These are phyloP conservation scores for Natator depressus DNA, from an alignment of 2,113 vertebrate species.

Conservation along the genomic window DNA sequence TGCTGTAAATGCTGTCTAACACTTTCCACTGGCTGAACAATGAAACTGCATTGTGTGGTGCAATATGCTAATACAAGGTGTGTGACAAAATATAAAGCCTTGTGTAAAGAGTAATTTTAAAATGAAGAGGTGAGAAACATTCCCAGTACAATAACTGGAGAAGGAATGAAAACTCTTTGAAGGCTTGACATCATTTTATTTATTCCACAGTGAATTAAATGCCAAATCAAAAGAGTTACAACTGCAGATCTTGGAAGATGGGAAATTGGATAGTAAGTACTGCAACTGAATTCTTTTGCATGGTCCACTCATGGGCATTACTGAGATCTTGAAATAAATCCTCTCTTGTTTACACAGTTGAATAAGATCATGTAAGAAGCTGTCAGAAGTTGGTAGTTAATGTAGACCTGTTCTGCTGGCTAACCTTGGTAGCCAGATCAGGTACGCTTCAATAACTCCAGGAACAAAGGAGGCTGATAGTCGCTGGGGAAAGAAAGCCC, in stretches of 20 bases:
- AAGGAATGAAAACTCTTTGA: not conserved
- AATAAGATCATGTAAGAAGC: not conserved
- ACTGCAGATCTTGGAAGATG: constrained; percentile 85
- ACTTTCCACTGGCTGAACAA: not conserved
- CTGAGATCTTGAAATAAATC: not conserved
- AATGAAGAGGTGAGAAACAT: not conserved
- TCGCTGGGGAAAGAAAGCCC: not conserved
- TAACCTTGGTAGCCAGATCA: not conserved
- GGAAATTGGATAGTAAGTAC: constrained; percentile 83
- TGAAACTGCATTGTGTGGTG: not conserved
- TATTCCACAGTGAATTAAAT: constrained; percentile 88
- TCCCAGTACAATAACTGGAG: not conserved
- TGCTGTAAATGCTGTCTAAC: not conserved
- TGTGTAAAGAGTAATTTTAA: not conserved
- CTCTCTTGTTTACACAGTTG: not conserved
- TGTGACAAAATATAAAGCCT: not conserved
- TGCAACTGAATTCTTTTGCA: not conserved
- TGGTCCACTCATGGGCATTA: not conserved
- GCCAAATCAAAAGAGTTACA: constrained; percentile 92
- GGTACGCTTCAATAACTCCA: not conserved
- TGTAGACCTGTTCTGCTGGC: not conserved
- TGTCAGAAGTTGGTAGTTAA: not conserved
- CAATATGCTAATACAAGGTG: not conserved
- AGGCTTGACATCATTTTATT: not conserved
- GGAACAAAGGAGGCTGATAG: not conserved